These are phyloP conservation scores for Callipepla californica DNA, from an alignment of 2,113 vertebrate genomes.

Conservation along the genomic window DNA sequence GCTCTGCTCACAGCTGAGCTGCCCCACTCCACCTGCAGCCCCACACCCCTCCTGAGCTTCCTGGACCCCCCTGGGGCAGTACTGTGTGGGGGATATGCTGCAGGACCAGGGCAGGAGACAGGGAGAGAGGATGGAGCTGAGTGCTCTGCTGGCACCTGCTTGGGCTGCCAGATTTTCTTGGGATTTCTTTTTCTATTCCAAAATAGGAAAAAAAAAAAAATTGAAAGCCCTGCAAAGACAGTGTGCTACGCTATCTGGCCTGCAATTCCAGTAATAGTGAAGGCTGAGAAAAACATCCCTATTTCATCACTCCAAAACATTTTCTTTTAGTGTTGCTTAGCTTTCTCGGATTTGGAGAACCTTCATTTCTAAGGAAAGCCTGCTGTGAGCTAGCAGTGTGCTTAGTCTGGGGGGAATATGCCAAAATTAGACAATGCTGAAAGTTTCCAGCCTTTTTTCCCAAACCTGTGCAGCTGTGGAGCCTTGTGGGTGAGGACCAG, in stretches of 20 bases:
- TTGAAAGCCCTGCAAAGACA: background rate
- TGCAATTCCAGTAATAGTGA: background rate
- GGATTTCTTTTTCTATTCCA: background rate
- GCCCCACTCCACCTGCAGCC: accelerated
- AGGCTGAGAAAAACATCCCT: background rate
- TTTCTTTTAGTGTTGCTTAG: background rate
- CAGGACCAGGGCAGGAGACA: background rate
- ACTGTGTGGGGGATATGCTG: background rate
- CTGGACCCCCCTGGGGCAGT: background rate
- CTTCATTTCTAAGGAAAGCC: background rate
- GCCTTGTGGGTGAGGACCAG: background rate
- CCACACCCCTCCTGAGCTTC: accelerated
- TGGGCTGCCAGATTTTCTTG: background rate
- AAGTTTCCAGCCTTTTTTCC: background rate
- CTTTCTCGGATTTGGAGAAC: background rate
- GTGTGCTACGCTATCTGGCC: background rate
- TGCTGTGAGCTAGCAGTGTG: accelerated
- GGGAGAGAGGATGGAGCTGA: accelerated
- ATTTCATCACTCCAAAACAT: background rate
- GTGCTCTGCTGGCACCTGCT: background rate
- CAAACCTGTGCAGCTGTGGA: background rate
- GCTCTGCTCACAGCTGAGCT: background rate
- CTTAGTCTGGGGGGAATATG: accelerated
- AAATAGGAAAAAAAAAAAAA: background rate
- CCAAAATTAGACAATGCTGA: background rate